Percentiles rank a stretch among this genome's conserved stretches.
Conservation (phyloP, 2,797 vertebrate species). For the Scarus forsteni region DNA sequence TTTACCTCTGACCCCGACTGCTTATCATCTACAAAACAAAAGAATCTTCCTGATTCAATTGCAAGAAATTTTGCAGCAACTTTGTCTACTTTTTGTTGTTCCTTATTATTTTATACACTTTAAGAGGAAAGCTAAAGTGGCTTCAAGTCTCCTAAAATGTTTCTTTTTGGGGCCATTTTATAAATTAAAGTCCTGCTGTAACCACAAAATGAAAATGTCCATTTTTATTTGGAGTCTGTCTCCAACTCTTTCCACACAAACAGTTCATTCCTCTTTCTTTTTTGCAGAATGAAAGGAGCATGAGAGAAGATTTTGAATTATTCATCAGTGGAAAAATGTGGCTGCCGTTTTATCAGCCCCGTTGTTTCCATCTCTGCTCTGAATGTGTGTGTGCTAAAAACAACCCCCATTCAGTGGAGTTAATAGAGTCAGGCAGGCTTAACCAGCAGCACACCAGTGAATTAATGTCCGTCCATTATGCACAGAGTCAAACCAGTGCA, state of each 20-base stretch:
- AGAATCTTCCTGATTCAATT: neutral
- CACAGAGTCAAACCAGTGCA: neutral
- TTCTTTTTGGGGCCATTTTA: neutral
- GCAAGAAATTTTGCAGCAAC: neutral
- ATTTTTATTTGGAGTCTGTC: constrained; percentile 1
- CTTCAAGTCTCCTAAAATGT: neutral
- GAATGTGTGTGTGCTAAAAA: neutral
- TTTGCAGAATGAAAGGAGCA: constrained; percentile 32
- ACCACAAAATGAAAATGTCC: neutral
- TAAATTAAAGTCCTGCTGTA: neutral
- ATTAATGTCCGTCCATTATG: constrained; percentile 10
- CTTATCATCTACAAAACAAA: neutral
- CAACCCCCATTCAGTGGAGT: no score
- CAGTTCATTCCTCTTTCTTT: constrained; percentile 1
- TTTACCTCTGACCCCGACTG: neutral
- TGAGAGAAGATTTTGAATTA: constrained; percentile 61
- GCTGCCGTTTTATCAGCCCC: constrained; percentile 28
- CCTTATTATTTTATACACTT: neutral
- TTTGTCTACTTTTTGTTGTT: neutral
- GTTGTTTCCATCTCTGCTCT: constrained; percentile 33
- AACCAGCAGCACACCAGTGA: constrained; percentile 20
- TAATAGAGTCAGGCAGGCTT: neutral
- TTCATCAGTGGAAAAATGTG: constrained; percentile 68
- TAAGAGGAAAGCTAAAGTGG: neutral
- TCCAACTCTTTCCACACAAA: neutral